Percentiles rank a stretch among this genome's conserved stretches.
These are phyloP conservation scores for Ardeotis arabs DNA, from an alignment of 2,113 vertebrate species.

Conservation along the genomic window DNA sequence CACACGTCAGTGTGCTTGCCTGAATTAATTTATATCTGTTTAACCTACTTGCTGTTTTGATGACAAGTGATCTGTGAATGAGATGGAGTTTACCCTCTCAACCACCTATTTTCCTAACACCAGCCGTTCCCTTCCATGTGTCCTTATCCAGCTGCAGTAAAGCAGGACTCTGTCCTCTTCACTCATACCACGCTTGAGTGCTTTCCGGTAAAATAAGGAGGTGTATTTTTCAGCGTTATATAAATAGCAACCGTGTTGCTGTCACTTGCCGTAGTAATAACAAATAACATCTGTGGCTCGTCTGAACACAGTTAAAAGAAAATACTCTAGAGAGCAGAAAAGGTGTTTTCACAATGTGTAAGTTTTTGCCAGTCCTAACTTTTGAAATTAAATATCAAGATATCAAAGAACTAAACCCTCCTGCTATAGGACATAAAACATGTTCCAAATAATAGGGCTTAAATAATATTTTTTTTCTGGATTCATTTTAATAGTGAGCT, in stretches of 20 bases:
- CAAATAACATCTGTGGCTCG: background rate
- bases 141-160: background rate
- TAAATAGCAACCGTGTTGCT: background rate
- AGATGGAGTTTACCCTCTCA: background rate
- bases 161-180: background rate
- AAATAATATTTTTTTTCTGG: background rate
- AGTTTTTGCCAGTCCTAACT: background rate
- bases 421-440: background rate
- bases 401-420: background rate
- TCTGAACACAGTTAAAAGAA: background rate
- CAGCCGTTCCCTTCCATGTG: background rate
- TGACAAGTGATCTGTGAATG: background rate
- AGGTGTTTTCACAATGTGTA: background rate
- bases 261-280: background rate
- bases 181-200: background rate
- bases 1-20: background rate
- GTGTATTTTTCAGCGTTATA: background rate
- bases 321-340: background rate
- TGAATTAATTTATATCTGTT: background rate
- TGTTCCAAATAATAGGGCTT: background rate
- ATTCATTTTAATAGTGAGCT: background rate
- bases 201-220: background rate
- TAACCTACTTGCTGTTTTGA: background rate
- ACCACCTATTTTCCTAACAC: background rate
- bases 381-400: background rate